These are phyloP conservation scores for Lumbricus terrestris DNA, from an alignment of 2,888 invertebrate genomes.

Conservation along the genomic window DNA sequence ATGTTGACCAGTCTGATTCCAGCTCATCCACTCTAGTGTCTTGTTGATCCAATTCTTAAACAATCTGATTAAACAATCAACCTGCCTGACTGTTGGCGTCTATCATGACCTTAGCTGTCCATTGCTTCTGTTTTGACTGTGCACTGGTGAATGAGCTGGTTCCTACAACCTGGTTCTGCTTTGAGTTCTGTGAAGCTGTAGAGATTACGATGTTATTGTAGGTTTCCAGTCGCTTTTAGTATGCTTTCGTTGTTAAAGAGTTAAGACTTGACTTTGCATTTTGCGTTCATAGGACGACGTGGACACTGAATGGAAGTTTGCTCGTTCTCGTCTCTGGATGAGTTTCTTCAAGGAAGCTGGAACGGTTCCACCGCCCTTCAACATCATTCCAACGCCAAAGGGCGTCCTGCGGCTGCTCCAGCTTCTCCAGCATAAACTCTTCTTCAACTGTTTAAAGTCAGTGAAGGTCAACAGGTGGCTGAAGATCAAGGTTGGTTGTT, in stretches of 20 bases:
- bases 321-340: conserved; percentile 92
- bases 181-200: too few relatives aligned
- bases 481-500: conserved; percentile 59
- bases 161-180: too few relatives aligned
- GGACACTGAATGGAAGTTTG: conserved; percentile 97
- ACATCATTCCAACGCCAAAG: conserved; percentile 92
- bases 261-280: background rate
- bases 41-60: too few relatives aligned
- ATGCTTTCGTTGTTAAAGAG: background rate
- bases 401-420: conserved; percentile 81
- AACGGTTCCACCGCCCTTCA: conserved; percentile 93
- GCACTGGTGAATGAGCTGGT: too few relatives aligned
- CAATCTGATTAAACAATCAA: too few relatives aligned
- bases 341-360: conserved; percentile 96
- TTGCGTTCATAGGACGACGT: conserved; percentile 65
- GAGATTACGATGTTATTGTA: too few relatives aligned
- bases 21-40: too few relatives aligned
- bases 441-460: conserved; percentile 66
- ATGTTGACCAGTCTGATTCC: too few relatives aligned
- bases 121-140: too few relatives aligned
- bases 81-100: too few relatives aligned
- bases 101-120: too few relatives aligned
- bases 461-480: conserved; percentile 60
- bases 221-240: too few relatives aligned
- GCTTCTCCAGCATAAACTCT: conserved; percentile 79